phyloP scores from a whole-genome alignment of 2,113 vertebrate genomes.

The Patagioenas fasciata region DNA sequence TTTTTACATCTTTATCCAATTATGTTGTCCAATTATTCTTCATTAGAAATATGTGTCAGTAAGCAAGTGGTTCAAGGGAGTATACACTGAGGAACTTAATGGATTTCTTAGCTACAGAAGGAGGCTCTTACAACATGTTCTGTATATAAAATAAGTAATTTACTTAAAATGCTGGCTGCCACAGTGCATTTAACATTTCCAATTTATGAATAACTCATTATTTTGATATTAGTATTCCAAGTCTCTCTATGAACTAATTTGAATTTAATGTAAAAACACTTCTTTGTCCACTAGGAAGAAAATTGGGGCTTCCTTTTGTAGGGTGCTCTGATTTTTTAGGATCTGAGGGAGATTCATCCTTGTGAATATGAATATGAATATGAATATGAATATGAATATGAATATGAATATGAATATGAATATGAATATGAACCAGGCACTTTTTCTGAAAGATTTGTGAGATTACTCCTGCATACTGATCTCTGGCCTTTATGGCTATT shows the following conservation, averaged over 20 bases:
- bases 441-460: background rate
- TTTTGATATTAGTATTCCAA: background rate
- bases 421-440: background rate
- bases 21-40: background rate
- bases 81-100: background rate
- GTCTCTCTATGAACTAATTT: background rate
- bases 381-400: background rate
- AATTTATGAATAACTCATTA: background rate
- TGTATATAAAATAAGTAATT: background rate
- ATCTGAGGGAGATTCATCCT: background rate
- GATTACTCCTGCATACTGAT: background rate
- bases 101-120: background rate
- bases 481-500: background rate
- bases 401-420: background rate
- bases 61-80: background rate
- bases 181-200: background rate
- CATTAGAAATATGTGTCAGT: background rate
- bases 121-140: background rate
- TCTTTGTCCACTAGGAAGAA: background rate
- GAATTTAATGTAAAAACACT: background rate
- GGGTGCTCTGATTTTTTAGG: background rate
- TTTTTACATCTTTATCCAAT: background rate
- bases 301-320: background rate
- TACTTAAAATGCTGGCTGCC: background rate
- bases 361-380: background rate